Conservation (phyloP, 2,888 invertebrate species). For the Phyto melanocephala region DNA sequence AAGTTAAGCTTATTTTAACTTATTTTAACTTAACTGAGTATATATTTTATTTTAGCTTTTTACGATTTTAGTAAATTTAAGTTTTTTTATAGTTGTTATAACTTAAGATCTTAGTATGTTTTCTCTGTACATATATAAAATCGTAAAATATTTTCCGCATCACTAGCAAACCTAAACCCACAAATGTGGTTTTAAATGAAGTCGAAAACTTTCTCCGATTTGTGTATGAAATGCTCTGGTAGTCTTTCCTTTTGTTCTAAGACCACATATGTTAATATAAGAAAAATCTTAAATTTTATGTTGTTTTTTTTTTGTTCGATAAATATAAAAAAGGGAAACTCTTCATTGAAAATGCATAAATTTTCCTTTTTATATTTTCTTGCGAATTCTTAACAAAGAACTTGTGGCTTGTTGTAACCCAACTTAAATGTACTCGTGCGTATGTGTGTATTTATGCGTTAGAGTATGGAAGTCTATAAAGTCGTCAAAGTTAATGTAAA, state of each 20-base stretch:
- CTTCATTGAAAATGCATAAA: slow-evolving; percentile 58
- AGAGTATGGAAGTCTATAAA: neutral
- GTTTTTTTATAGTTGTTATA: no score
- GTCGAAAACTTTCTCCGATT: slow-evolving; percentile 28
- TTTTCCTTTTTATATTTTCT: slow-evolving; percentile 10
- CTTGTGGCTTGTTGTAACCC: neutral
- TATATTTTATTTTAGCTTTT: no score
- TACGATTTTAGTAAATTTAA: no score
- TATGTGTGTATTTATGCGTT: neutral
- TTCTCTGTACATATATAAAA: no score
- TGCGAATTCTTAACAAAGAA: neutral
- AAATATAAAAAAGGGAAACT: slow-evolving; percentile 49
- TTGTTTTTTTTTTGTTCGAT: slow-evolving; percentile 1
- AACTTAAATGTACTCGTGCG: neutral
- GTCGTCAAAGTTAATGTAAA: slow-evolving; percentile 44
- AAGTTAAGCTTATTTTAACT: no score
- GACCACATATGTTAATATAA: slow-evolving; percentile 28
- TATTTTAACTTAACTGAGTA: no score
- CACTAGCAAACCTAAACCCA: neutral
- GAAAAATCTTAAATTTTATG: slow-evolving; percentile 22
- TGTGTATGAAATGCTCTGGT: neutral
- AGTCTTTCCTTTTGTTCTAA: neutral
- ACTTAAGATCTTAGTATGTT: no score
- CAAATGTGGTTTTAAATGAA: slow-evolving; percentile 6
- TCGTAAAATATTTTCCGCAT: no score